Percentiles rank a stretch among this genome's conserved stretches.
Evolutionary conservation across 2,113 vertebrate species (phyloP).

Genomic region (Urocolius indicus): DNA sequence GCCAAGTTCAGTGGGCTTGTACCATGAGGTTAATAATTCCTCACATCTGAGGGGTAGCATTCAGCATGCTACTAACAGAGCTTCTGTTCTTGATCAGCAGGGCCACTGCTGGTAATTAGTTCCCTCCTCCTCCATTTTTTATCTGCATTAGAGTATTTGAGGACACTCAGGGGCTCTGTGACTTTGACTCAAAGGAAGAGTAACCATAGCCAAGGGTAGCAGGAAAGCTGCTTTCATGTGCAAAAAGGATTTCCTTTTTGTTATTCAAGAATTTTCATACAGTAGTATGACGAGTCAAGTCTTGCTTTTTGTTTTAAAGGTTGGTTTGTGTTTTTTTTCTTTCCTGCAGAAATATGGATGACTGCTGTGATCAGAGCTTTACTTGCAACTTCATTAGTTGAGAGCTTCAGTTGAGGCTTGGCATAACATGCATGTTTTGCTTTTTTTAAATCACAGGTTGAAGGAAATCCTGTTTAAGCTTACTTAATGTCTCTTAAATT

Average conservation of each 20-base stretch:
- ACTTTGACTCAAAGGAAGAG: background rate
- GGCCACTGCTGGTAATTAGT: background rate
- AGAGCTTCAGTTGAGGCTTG: conserved; percentile 31
- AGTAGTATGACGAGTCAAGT: background rate
- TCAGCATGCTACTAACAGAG: fast-evolving
- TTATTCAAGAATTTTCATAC: background rate
- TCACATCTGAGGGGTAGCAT: background rate
- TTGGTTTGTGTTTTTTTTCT: background rate
- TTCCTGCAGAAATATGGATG: background rate
- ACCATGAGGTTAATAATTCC: background rate
- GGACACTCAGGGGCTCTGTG: background rate
- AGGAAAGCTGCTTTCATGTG: background rate
- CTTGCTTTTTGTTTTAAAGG: conserved; percentile 25
- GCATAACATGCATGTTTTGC: conserved; percentile 31
- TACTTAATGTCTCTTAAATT: conserved; percentile 19
- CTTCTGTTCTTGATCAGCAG: background rate
- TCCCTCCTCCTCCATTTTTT: background rate
- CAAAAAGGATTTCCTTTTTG: background rate
- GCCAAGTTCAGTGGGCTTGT: background rate
- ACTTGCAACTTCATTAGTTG: conserved; percentile 55
- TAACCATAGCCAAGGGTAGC: background rate
- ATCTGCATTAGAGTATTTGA: background rate
- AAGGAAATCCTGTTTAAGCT: conserved; percentile 57
- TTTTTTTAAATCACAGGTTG: conserved; percentile 59
- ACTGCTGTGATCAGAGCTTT: conserved; percentile 27